These are phyloP conservation scores for Phortica variegata DNA, from an alignment of 1,140 invertebrate species.

Conservation along the genomic window DNA sequence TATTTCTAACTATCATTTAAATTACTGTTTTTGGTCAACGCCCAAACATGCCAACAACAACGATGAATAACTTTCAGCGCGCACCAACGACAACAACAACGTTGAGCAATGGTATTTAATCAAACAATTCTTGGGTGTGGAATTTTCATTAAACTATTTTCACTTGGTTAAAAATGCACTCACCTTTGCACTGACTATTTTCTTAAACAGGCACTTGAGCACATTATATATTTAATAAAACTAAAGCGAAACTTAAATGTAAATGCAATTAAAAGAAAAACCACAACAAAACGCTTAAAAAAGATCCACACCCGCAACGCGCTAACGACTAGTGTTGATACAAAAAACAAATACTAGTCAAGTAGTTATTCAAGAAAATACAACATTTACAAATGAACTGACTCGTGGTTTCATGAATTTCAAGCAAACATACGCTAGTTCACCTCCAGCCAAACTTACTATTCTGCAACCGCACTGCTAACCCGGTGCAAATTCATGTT, in stretches of 20 bases:
- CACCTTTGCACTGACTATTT: constrained; percentile 23
- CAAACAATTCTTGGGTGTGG: constrained; percentile 43
- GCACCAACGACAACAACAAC: constrained; percentile 29
- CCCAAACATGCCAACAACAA: constrained; percentile 38
- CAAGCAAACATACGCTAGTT: too few relatives aligned
- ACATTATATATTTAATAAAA: constrained; percentile 18
- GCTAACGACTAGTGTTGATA: neutral
- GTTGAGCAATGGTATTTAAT: constrained; percentile 34
- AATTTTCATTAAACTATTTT: neutral
- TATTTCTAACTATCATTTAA: too few relatives aligned
- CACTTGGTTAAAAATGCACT: constrained; percentile 8
- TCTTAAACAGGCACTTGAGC: constrained; percentile 5
- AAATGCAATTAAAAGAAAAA: constrained; percentile 14
- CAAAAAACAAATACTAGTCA: neutral
- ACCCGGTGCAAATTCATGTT: too few relatives aligned
- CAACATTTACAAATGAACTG: too few relatives aligned
- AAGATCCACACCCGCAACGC: constrained; percentile 23
- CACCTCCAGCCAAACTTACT: too few relatives aligned
- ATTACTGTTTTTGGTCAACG: constrained; percentile 42
- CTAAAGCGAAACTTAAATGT: constrained; percentile 18
- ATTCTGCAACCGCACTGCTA: too few relatives aligned
- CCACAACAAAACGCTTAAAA: constrained; percentile 24
- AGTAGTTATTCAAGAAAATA: too few relatives aligned
- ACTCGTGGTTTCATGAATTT: too few relatives aligned
- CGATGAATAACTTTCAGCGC: too few relatives aligned